A percentile compares a stretch with the other conserved stretches of the same genome.
Evolutionary conservation across 2,888 invertebrate species (phyloP).

Genomic region (Pristionchus mayeri): DNA sequence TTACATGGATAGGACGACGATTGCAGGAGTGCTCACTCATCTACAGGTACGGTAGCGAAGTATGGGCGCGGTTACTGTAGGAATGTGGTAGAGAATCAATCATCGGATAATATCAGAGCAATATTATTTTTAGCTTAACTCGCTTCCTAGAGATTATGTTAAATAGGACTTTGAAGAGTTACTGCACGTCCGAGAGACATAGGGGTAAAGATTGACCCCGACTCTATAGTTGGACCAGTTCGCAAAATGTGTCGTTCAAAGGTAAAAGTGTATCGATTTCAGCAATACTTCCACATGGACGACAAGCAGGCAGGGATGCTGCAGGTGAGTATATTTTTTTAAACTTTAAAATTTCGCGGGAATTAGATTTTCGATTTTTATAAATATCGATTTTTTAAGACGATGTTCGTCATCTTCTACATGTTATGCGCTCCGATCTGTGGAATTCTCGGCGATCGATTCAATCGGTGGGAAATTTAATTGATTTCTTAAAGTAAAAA

Average conservation of each 20-base stretch:
- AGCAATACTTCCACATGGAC: slow-evolving; percentile 84
- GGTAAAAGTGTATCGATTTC: no score
- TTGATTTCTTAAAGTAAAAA: no score
- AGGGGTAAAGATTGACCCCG: no score
- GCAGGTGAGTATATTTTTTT: slow-evolving; percentile 76
- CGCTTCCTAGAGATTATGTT: no score
- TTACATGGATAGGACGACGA: slow-evolving; percentile 97
- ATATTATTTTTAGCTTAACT: no score
- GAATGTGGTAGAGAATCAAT: background rate
- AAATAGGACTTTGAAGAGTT: no score
- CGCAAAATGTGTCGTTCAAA: no score
- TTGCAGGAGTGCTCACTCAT: slow-evolving; percentile 85
- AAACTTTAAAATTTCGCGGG: background rate
- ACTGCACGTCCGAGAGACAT: no score
- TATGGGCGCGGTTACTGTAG: no score
- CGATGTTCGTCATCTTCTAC: slow-evolving; percentile 94
- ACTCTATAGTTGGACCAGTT: no score
- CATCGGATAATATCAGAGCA: no score
- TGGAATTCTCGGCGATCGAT: slow-evolving; percentile 94
- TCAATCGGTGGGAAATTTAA: slow-evolving; percentile 14
- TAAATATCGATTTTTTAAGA: slow-evolving; percentile 79
- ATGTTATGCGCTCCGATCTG: slow-evolving; percentile 98
- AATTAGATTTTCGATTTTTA: background rate
- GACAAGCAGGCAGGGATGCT: slow-evolving; percentile 89
- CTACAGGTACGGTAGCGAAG: slow-evolving; percentile 50